Conservation (phyloP, 2,888 invertebrate genomes). For the Pemphredon lugubris region DNA sequence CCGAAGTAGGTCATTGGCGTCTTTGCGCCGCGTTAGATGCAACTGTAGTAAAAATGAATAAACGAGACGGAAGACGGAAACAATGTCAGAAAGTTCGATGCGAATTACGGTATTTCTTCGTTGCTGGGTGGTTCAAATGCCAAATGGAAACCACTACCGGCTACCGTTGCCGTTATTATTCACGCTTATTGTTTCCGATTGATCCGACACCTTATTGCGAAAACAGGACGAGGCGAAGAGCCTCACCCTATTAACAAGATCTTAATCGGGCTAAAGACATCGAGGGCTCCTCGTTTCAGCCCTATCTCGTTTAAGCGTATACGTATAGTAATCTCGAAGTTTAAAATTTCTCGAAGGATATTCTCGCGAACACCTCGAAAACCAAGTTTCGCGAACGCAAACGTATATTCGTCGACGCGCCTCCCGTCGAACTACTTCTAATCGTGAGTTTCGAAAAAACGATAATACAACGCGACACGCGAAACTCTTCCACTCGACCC, state of each 20-base stretch:
- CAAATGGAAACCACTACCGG: slow-evolving; percentile 21
- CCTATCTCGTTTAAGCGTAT: no score
- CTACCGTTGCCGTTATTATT: slow-evolving; percentile 32
- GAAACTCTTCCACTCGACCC: not conserved
- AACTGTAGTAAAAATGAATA: slow-evolving; percentile 50
- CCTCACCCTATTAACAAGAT: slow-evolving; percentile 26
- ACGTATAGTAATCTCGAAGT: slow-evolving; percentile 24
- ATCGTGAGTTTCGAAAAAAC: no score
- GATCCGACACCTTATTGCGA: slow-evolving; percentile 50
- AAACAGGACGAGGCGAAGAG: slow-evolving; percentile 15
- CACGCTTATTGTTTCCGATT: slow-evolving; percentile 45
- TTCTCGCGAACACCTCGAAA: not conserved
- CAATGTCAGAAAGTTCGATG: slow-evolving; percentile 43
- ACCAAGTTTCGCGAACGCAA: not conserved
- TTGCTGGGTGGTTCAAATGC: no score
- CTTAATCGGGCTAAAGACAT: slow-evolving; percentile 31
- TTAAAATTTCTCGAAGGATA: slow-evolving; percentile 32
- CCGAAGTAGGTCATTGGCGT: slow-evolving; percentile 46
- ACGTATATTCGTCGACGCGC: not conserved
- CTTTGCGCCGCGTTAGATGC: slow-evolving; percentile 37
- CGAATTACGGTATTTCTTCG: slow-evolving; percentile 37
- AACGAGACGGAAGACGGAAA: slow-evolving; percentile 44
- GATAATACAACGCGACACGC: not conserved
- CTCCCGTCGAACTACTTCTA: no score
- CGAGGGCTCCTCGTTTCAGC: not conserved